Percentiles rank a stretch among this genome's conserved stretches.
phyloP scores from a whole-genome alignment of 2,888 invertebrate genomes.

The Cylloceria caligata region DNA sequence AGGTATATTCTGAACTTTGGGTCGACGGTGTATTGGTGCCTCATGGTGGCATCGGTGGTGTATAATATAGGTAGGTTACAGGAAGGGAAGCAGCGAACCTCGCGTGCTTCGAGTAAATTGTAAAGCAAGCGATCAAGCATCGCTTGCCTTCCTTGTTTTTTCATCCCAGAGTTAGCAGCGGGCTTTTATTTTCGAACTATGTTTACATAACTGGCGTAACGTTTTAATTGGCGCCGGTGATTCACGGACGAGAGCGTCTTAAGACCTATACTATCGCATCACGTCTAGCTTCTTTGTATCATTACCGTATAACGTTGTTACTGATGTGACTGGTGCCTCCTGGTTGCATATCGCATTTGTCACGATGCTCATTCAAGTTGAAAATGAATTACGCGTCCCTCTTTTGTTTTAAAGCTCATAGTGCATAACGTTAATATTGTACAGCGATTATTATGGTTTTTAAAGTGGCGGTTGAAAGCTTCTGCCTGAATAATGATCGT shows the following conservation, averaged over 20 bases:
- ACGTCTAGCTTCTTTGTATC: not conserved
- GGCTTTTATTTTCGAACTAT: constrained; percentile 54
- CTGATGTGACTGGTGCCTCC: not conserved
- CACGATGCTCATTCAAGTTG: not conserved
- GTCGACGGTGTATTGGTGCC: constrained; percentile 14
- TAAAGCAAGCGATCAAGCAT: constrained; percentile 38
- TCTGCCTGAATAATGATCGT: not conserved
- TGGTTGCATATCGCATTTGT: constrained; percentile 12
- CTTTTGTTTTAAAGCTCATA: not conserved
- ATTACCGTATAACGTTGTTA: constrained; percentile 1
- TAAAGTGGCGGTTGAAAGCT: not conserved
- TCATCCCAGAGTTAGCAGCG: constrained; percentile 9
- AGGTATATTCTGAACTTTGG: not conserved
- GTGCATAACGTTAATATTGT: too few species aligned
- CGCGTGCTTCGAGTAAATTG: constrained; percentile 58
- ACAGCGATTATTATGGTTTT: too few species aligned
- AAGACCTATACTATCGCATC: not conserved
- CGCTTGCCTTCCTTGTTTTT: constrained; percentile 50
- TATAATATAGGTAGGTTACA: not conserved
- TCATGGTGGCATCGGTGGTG: not conserved
- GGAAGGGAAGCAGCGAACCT: constrained; percentile 28
- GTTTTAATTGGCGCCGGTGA: constrained; percentile 66
- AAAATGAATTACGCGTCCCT: not conserved
- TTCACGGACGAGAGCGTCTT: constrained; percentile 23
- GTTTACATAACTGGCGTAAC: constrained; percentile 70